A percentile compares a stretch with the other conserved stretches of the same genome.
Conservation (phyloP, 23 tunicate species). For the Phallusia fumigata region DNA sequence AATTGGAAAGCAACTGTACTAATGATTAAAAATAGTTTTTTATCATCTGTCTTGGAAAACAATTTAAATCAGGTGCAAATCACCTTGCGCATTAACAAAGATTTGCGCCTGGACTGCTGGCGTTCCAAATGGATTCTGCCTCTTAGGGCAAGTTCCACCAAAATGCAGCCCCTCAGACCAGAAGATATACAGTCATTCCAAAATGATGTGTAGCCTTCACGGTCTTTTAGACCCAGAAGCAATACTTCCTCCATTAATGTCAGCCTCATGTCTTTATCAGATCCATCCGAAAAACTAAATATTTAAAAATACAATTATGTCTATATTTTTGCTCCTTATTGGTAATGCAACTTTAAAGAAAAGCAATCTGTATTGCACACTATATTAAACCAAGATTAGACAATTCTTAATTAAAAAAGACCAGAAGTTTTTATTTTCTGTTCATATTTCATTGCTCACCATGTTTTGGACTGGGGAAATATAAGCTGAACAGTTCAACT, state of each 20-base stretch:
- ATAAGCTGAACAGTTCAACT: too few species aligned
- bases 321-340: neutral
- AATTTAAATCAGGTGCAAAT: too few species aligned
- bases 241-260: constrained; percentile 98
- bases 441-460: too few species aligned
- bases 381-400: too few species aligned
- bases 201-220: constrained; percentile 99
- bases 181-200: constrained; percentile 99
- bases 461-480: too few species aligned
- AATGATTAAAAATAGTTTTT: too few species aligned
- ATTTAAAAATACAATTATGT: too few species aligned
- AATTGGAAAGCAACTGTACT: too few species aligned
- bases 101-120: constrained; percentile 79
- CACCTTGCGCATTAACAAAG: constrained; percentile 75
- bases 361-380: too few species aligned
- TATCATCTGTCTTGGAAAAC: too few species aligned
- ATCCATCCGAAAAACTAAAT: constrained; percentile 59
- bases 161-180: constrained; percentile 96
- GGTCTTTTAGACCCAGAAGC: constrained; percentile 90
- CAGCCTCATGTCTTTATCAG: constrained; percentile 86
- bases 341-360: neutral
- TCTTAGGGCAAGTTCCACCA: constrained; percentile 91
- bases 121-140: constrained; percentile 88
- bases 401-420: too few species aligned
- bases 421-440: too few species aligned